A percentile compares a stretch with the other conserved stretches of the same genome.
Evolutionary conservation across 2,797 vertebrate species (phyloP).

Genomic region (Ptychadena robeensis): DNA sequence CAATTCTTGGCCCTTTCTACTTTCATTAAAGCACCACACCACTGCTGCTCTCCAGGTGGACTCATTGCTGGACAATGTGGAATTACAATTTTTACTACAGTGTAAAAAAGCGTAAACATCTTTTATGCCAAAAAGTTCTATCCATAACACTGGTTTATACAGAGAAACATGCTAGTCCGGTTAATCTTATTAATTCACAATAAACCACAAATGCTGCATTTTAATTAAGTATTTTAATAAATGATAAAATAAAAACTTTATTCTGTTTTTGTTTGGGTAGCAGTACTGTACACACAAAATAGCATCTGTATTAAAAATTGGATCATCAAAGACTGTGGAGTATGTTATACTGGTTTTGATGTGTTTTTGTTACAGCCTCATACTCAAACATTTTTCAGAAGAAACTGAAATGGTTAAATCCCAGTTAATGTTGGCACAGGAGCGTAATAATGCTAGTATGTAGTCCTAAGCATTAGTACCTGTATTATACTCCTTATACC

Average conservation of each 20-base stretch:
- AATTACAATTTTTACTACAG: not conserved
- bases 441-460: no score
- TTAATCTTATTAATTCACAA: not conserved
- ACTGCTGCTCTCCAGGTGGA: not conserved
- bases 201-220: not conserved
- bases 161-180: not conserved
- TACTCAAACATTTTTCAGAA: no score
- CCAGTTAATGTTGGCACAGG: no score
- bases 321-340: no score
- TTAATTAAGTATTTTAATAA: not conserved
- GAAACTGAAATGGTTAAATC: no score
- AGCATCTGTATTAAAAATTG: no score
- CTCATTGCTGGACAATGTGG: conserved; percentile 36
- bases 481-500: no score
- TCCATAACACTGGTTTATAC: not conserved
- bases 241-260: not conserved
- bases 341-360: no score
- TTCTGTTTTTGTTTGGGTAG: not conserved
- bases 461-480: no score
- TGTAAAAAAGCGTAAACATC: not conserved
- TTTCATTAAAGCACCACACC: conserved; percentile 3
- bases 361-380: no score
- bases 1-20: conserved; percentile 28
- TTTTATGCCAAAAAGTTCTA: not conserved
- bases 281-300: no score